phyloP scores from a whole-genome alignment of 2,888 invertebrate genomes.

The Tyria jacobaeae region DNA sequence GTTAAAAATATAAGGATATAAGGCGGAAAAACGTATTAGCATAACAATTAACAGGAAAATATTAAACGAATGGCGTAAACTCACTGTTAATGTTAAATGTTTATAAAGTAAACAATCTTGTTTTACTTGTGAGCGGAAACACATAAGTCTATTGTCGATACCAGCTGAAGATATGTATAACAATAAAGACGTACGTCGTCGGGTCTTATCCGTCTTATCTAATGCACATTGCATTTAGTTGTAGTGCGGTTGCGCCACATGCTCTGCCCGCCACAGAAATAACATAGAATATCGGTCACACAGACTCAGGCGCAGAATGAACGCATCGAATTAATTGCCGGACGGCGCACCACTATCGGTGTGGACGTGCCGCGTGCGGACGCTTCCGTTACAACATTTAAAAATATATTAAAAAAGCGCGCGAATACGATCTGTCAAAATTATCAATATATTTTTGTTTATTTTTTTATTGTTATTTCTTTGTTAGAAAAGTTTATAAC shows the following conservation, averaged over 20 bases:
- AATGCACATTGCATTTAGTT: slow-evolving; percentile 83
- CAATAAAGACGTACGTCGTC: slow-evolving; percentile 43
- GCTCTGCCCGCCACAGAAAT: slow-evolving; percentile 78
- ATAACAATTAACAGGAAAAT: slow-evolving; percentile 17
- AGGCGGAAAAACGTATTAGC: background rate
- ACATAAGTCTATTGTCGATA: slow-evolving; percentile 35
- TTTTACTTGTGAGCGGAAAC: slow-evolving; percentile 17
- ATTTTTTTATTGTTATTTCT: slow-evolving; percentile 8
- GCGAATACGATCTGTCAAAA: slow-evolving; percentile 57
- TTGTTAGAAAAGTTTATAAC: background rate
- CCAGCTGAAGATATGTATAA: slow-evolving; percentile 41
- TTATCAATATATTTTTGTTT: slow-evolving; percentile 7
- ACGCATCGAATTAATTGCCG: slow-evolving; percentile 81
- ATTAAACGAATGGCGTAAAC: slow-evolving; percentile 11
- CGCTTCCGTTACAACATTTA: slow-evolving; percentile 69
- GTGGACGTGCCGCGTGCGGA: slow-evolving; percentile 78
- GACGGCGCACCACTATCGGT: slow-evolving; percentile 74
- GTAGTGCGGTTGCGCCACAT: slow-evolving; percentile 81
- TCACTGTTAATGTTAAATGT: slow-evolving; percentile 17
- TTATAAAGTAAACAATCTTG: slow-evolving; percentile 9
- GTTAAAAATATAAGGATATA: background rate
- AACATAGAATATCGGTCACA: slow-evolving; percentile 85
- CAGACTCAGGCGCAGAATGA: slow-evolving; percentile 73
- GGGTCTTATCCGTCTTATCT: slow-evolving; percentile 73
- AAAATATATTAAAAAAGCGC: slow-evolving; percentile 67